Percentiles rank a stretch among this genome's conserved stretches.
Evolutionary conservation across 1,140 invertebrate species (phyloP).

Genomic region (Metaphire vulgaris): DNA sequence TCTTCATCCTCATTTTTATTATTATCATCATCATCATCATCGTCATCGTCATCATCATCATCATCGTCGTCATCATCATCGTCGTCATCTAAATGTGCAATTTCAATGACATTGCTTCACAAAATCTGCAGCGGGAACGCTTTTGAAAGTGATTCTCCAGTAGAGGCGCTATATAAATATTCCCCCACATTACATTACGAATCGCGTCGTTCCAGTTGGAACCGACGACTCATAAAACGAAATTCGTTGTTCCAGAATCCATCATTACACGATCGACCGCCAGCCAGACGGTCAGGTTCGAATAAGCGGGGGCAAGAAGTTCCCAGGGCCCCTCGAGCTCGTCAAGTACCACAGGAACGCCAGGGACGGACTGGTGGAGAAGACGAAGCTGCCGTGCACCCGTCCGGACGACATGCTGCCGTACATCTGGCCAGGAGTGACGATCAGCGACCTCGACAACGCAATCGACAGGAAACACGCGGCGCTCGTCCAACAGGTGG

Average conservation of each 20-base stretch:
- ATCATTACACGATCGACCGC: neutral
- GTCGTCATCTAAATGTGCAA: too few species aligned
- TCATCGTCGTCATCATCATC: neutral
- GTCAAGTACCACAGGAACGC: neutral
- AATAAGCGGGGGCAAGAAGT: neutral
- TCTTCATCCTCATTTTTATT: neutral
- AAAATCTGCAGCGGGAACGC: too few species aligned
- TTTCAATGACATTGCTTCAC: too few species aligned
- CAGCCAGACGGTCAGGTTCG: neutral
- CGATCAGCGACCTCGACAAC: neutral
- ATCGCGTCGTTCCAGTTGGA: too few species aligned
- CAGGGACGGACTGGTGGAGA: neutral
- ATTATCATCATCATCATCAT: slow-evolving; percentile 1
- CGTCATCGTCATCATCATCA: neutral
- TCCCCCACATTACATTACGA: too few species aligned
- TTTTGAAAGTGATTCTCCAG: too few species aligned
- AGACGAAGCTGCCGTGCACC: neutral
- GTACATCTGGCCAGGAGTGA: neutral
- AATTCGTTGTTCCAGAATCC: too few species aligned
- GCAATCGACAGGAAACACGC: neutral
- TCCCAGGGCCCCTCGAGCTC: neutral
- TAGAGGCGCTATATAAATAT: too few species aligned
- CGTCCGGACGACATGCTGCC: neutral
- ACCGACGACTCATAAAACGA: too few species aligned
- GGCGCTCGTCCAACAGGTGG: neutral